phyloP scores from a whole-genome alignment of 2,113 vertebrate genomes.

The Zapornia atra region DNA sequence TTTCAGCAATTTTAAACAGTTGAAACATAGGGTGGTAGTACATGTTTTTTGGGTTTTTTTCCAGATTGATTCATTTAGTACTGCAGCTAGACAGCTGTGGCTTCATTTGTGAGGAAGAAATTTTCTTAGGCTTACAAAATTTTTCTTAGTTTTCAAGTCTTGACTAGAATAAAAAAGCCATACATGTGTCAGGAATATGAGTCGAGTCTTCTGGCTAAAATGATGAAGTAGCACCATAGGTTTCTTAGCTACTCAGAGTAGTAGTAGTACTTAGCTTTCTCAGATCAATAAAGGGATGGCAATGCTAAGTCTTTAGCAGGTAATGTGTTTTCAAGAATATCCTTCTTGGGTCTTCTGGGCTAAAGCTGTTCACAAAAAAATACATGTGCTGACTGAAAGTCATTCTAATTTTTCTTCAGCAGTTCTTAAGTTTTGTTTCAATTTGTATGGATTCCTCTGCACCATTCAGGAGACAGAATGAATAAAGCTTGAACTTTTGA shows the following conservation, averaged over 20 bases:
- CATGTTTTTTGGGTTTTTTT: background rate
- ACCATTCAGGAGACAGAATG: background rate
- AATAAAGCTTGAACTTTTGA: background rate
- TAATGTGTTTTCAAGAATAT: background rate
- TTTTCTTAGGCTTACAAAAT: background rate
- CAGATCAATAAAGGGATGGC: background rate
- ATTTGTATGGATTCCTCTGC: background rate
- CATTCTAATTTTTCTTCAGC: background rate
- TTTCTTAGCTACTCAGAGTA: background rate
- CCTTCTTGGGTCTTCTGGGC: background rate
- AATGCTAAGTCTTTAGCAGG: background rate
- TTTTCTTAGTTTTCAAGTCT: background rate
- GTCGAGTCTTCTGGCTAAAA: background rate
- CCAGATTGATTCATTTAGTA: background rate
- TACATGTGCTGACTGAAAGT: background rate
- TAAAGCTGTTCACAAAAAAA: background rate
- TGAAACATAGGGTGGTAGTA: background rate
- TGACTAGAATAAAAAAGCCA: background rate
- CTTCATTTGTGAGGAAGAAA: background rate
- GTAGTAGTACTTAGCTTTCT: background rate
- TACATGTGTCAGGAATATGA: background rate
- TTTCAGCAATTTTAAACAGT: background rate
- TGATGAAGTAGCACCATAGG: background rate
- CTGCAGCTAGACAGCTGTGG: background rate
- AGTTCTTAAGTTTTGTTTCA: background rate